These are phyloP conservation scores for Malurus melanocephalus DNA, from an alignment of 2,113 vertebrate genomes.

Conservation along the genomic window DNA sequence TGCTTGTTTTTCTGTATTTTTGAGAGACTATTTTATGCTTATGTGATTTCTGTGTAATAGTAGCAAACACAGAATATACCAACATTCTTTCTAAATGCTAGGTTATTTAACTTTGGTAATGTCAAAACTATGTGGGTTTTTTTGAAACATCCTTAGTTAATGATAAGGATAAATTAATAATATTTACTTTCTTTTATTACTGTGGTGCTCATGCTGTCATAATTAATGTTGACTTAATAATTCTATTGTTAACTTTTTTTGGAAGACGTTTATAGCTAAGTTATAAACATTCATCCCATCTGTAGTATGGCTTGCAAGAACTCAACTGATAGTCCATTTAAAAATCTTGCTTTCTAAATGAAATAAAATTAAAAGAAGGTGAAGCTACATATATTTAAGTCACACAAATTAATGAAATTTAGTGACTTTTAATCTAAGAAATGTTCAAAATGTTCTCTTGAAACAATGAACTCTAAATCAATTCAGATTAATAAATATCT, in stretches of 20 bases:
- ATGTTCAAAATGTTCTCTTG: not conserved
- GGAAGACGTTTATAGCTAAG: not conserved
- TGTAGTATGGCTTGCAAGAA: not conserved
- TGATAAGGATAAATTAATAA: not conserved
- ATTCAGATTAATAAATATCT: not conserved
- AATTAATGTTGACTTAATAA: not conserved
- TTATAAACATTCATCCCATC: not conserved
- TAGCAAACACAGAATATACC: not conserved
- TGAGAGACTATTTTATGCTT: not conserved
- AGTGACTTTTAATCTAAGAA: not conserved
- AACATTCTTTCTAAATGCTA: not conserved
- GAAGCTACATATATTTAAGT: not conserved
- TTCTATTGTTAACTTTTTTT: not conserved
- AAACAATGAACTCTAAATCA: not conserved
- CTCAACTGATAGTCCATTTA: not conserved
- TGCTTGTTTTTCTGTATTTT: not conserved
- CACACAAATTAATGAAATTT: not conserved
- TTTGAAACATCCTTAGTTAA: not conserved
- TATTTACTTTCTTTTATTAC: not conserved
- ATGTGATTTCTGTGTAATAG: not conserved
- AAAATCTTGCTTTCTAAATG: not conserved
- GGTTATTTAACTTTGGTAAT: not conserved
- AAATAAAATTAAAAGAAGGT: not conserved
- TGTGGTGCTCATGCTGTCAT: not conserved
- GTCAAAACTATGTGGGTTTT: not conserved